Evolutionary conservation across 2,113 vertebrate genomes (phyloP).

Genomic region (Bos taurus): ARS-UCD2.0 NC_037349.1:20889501-20890000

Average conservation of each 20-base stretch:
- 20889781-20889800: not conserved
- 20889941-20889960: not conserved
- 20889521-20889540: not conserved
- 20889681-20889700: constrained; percentile 49
- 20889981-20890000: not conserved
- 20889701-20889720: not conserved
- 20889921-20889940: not conserved
- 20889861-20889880: not conserved
- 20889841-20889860: not conserved
- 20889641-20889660: constrained; percentile 16
- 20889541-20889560: not conserved
- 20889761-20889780: constrained; percentile 1
- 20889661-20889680: constrained; percentile 12
- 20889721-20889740: not conserved
- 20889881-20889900: not conserved
- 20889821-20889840: not conserved
- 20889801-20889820: not conserved
- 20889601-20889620: not conserved
- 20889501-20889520: not conserved
- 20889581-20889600: not conserved
- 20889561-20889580: not conserved
- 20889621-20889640: not conserved
- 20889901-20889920: not conserved
- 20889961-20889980: not conserved
- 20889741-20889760: not conserved